Conservation (phyloP, 2,113 vertebrate genomes). For the Athene noctua region DNA sequence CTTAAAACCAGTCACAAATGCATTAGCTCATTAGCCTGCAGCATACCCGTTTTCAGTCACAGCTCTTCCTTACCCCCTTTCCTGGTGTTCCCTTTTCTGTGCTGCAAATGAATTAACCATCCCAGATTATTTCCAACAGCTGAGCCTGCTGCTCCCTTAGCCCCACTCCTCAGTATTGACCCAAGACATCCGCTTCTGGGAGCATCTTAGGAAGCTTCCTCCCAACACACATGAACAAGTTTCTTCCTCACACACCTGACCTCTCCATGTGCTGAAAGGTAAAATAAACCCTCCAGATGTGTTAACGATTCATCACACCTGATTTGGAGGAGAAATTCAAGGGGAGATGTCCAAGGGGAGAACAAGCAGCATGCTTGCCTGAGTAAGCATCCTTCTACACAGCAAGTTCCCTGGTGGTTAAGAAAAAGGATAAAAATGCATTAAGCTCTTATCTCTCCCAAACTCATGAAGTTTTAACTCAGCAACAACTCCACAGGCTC, state of each 20-base stretch:
- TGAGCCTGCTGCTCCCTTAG: not conserved
- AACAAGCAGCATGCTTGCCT: not conserved
- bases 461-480: not conserved
- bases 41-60: not conserved
- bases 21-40: not conserved
- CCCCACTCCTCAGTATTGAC: not conserved
- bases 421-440: not conserved
- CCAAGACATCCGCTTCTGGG: not conserved
- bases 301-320: accelerated
- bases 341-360: not conserved
- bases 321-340: not conserved
- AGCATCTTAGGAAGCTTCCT: not conserved
- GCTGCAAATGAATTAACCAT: not conserved
- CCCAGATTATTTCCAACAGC: not conserved
- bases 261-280: not conserved
- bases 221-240: not conserved
- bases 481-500: not conserved
- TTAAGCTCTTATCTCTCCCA: not conserved
- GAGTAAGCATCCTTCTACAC: not conserved
- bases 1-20: not conserved
- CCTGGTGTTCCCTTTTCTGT: not conserved
- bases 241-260: not conserved
- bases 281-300: not conserved
- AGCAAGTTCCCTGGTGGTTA: not conserved
- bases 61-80: not conserved